Evolutionary conservation across 2,888 invertebrate genomes (phyloP).

Genomic region (Chouioia cunea): DNA sequence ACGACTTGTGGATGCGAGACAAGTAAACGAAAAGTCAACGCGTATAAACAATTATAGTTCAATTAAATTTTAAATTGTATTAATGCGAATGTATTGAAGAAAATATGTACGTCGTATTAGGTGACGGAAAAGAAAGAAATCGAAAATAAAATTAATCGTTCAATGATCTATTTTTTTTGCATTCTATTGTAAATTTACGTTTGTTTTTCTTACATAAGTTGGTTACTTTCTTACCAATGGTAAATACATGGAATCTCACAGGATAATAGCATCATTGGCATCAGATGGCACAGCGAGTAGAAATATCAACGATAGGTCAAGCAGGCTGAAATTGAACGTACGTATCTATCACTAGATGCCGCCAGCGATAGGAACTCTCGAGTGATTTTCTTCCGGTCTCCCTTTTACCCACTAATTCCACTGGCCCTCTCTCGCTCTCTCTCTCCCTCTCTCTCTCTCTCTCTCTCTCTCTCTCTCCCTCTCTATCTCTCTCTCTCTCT

Average conservation of each 20-base stretch:
- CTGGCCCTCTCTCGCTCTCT: too few relatives aligned
- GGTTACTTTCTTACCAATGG: neutral
- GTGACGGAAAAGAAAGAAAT: conserved; percentile 23
- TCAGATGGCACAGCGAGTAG: too few relatives aligned
- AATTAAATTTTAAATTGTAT: neutral
- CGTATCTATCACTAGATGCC: conserved; percentile 5
- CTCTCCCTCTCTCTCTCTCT: neutral
- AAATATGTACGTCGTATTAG: conserved; percentile 4
- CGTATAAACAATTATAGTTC: neutral
- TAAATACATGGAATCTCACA: too few relatives aligned
- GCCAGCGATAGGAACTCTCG: neutral
- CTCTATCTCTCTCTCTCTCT: conserved; percentile 5
- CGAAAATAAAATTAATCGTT: neutral
- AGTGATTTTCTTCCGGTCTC: conserved; percentile 5
- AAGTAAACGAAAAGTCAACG: conserved; percentile 16
- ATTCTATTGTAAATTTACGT: too few relatives aligned
- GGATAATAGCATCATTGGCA: too few relatives aligned
- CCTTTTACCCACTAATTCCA: neutral
- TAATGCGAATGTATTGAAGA: neutral
- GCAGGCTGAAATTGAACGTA: too few relatives aligned
- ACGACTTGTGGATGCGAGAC: conserved; percentile 44
- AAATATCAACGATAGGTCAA: too few relatives aligned
- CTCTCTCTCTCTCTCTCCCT: neutral
- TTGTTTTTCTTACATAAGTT: too few relatives aligned
- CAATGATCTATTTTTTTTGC: neutral